Percentiles rank a stretch among this genome's conserved stretches.
phyloP scores from a whole-genome alignment of 2,113 vertebrate genomes.

The Hemicordylus capensis region DNA sequence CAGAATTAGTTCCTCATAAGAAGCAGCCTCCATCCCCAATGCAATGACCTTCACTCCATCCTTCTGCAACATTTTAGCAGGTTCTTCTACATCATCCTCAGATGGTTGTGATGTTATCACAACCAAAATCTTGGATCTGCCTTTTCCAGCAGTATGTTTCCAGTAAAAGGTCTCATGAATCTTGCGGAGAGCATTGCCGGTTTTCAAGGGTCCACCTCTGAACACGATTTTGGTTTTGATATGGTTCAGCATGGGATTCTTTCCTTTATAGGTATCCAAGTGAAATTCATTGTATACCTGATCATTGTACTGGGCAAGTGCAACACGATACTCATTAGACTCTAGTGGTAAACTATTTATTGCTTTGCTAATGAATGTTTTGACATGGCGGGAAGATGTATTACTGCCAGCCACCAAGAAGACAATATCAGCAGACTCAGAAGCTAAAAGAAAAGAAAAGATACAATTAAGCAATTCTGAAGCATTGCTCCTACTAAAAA shows the following conservation, averaged over 20 bases:
- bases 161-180: constrained; percentile 58
- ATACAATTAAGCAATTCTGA: not conserved
- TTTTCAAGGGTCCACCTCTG: constrained; percentile 45
- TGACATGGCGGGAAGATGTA: constrained; percentile 54
- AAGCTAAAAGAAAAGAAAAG: constrained; percentile 39
- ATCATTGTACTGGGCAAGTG: constrained; percentile 68
- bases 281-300: constrained; percentile 53
- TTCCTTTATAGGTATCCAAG: constrained; percentile 56
- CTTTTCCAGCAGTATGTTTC: constrained; percentile 24
- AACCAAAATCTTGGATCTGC: constrained; percentile 64
- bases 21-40: constrained; percentile 50
- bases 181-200: constrained; percentile 59
- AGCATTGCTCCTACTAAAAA: not conserved
- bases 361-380: constrained; percentile 51
- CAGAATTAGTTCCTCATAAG: constrained; percentile 46
- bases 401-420: constrained; percentile 71
- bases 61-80: constrained; percentile 35
- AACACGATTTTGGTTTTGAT: constrained; percentile 63
- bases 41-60: constrained; percentile 68
- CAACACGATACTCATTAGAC: constrained; percentile 59
- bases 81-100: constrained; percentile 59
- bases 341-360: constrained; percentile 61
- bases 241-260: constrained; percentile 60
- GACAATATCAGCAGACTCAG: constrained; percentile 63
- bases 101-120: constrained; percentile 65